Conservation (phyloP, 64 coral and sea anemone genomes). For the Catalaphyllia jardinei region DNA sequence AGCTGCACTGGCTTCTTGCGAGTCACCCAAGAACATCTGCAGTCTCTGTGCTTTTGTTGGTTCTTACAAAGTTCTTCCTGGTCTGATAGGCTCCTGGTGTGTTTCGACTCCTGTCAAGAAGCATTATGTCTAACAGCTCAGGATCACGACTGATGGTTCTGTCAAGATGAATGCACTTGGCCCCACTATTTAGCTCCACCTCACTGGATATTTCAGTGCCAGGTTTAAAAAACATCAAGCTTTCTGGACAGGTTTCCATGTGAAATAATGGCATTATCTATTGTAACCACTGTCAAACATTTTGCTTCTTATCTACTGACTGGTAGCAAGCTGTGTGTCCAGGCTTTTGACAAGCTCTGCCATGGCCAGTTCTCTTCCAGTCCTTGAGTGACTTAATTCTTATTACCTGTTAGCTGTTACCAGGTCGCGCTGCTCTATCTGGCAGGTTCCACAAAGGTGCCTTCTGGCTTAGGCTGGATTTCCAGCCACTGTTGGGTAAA, state of each 20-base stretch:
- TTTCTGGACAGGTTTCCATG: neutral
- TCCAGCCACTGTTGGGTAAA: no score
- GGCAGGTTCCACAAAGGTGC: neutral
- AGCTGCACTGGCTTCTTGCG: no score
- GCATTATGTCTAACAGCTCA: neutral
- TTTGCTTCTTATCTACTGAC: neutral
- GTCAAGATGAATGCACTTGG: no score
- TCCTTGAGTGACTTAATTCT: neutral
- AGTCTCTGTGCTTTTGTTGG: constrained; percentile 19
- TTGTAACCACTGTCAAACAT: neutral
- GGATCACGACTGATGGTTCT: no score
- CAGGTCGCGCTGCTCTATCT: neutral
- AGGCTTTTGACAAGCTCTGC: constrained; percentile 33
- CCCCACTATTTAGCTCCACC: neutral
- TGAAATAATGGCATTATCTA: neutral
- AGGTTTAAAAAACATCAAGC: neutral
- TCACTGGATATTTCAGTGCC: no score
- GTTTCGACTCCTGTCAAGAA: neutral
- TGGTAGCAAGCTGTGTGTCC: neutral
- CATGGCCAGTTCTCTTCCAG: constrained; percentile 25
- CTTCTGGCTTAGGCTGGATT: no score
- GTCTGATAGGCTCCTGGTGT: neutral
- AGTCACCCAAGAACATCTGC: constrained; percentile 1
- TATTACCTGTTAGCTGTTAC: neutral
- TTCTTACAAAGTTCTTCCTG: constrained; percentile 8